Evolutionary conservation across 2,113 vertebrate species (phyloP), one percentile per base, ranked within the genome.

Genomic region (Cebidichthys violaceus): DNA sequence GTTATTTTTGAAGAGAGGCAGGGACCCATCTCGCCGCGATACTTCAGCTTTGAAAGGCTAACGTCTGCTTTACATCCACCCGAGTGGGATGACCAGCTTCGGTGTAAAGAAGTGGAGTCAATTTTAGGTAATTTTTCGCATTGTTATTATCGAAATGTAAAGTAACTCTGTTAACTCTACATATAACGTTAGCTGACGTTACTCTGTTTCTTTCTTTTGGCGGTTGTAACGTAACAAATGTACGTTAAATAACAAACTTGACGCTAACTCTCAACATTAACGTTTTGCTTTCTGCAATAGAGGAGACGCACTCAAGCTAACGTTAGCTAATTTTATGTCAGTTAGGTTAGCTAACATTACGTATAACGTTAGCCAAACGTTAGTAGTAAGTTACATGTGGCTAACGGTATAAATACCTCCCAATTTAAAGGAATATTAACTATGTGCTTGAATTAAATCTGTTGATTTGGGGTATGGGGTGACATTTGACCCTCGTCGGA

Each of bases 251-350:
- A 22, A 14, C 6, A 62, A 89, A 82, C 71, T 59, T 84, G 50
- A 75, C 13, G 82, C 74, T 73, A 77, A 80, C 37, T 59, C n/a
- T 17, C 45, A 47, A 47, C 45, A 37, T 37, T 67, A 43, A 59
- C 52, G 37, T 27, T 52, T 15, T 0, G 18, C 13, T 52, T 20
- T 45, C 2, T 22, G 14, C 14, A 9, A 1, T 2, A 15, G 2
- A 37, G 41, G 10, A 10, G 4, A 83, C 7, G 9, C 47, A n/a
- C 33, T 3, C 35, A 20, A 39, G 75, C 55, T 52, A 74, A 45
- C 15, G 4, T 45, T 17, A 45, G 43, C 15, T 45, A 45, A 45
- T 15, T 45, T 10, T 45, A 2, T 15, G 5, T 45, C 2, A 17
- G 6, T 33, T 33, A 33, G 33, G 33, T 33, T 33, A 33, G 33